Evolutionary conservation across 1,140 invertebrate species (phyloP).

Genomic region (Thrips palmi): DNA sequence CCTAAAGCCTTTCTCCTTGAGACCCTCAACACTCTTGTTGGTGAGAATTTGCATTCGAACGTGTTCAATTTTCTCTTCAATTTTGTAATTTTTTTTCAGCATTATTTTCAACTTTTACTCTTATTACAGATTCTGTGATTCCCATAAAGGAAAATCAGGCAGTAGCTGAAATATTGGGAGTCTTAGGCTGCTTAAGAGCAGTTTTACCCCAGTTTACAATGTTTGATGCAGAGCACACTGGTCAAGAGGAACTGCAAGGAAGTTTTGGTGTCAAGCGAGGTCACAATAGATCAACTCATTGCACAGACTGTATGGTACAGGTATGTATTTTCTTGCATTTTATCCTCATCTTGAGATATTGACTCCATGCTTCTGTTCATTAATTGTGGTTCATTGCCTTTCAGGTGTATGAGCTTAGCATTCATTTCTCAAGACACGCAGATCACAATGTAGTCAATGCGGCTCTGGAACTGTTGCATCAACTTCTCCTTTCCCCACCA

Average conservation of each 20-base stretch:
- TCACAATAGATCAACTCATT: constrained; percentile 17
- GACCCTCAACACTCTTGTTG: constrained; percentile 30
- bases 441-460: constrained; percentile 77
- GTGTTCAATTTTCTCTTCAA: constrained; percentile 10
- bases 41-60: constrained; percentile 18
- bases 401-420: constrained; percentile 64
- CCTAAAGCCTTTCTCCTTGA: constrained; percentile 38
- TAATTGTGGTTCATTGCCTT: constrained; percentile 13
- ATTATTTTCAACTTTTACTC: constrained; percentile 14
- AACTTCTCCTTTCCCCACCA: constrained; percentile 45
- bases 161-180: constrained; percentile 34
- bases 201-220: constrained; percentile 40
- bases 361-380: not conserved
- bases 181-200: constrained; percentile 40
- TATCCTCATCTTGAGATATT: not conserved
- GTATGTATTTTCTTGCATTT: not conserved
- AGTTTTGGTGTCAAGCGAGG: constrained; percentile 21
- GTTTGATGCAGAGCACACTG: constrained; percentile 11
- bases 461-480: constrained; percentile 58
- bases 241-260: constrained; percentile 19
- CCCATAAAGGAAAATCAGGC: constrained; percentile 30
- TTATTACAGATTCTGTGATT: constrained; percentile 30
- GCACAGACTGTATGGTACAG: constrained; percentile 14
- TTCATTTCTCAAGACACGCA: constrained; percentile 45
- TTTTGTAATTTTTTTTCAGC: constrained; percentile 13